A percentile compares a stretch with the other conserved stretches of the same genome.
Conservation (phyloP, 2,888 invertebrate genomes). For the Folsomia candida region DNA sequence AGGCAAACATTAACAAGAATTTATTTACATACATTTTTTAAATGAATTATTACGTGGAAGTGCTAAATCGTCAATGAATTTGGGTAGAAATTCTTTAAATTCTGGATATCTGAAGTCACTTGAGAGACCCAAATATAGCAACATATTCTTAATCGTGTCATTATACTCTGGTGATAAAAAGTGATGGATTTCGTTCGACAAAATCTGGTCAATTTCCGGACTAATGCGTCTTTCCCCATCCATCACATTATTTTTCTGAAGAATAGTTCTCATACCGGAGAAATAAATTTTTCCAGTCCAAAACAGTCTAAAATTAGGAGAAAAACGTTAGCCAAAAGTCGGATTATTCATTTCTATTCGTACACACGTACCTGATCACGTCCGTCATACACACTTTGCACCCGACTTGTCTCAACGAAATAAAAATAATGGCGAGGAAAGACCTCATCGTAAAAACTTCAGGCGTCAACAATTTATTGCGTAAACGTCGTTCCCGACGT, state of each 20-base stretch:
- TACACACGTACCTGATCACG: constrained; percentile 34
- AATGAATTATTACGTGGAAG: constrained; percentile 42
- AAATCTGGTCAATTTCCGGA: not conserved
- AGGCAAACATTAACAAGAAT: too few relatives aligned
- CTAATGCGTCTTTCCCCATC: too few relatives aligned
- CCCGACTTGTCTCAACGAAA: constrained; percentile 42
- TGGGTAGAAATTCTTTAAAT: constrained; percentile 40
- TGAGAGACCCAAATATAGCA: constrained; percentile 30
- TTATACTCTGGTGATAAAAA: not conserved
- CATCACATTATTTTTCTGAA: too few relatives aligned
- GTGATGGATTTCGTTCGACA: not conserved
- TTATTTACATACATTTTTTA: too few relatives aligned
- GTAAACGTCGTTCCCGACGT: not conserved
- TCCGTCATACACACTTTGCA: constrained; percentile 41
- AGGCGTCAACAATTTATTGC: not conserved
- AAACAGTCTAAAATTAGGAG: constrained; percentile 30
- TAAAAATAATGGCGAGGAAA: constrained; percentile 36
- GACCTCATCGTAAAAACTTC: constrained; percentile 32
- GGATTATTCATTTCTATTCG: not conserved
- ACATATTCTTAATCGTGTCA: not conserved
- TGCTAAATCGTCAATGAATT: constrained; percentile 39
- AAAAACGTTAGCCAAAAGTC: not conserved
- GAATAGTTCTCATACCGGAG: constrained; percentile 1
- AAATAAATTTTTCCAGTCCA: constrained; percentile 33
- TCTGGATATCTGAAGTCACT: constrained; percentile 36